These are phyloP conservation scores for Pegoplata infirma DNA, from an alignment of 2,888 invertebrate genomes.

Conservation along the genomic window DNA sequence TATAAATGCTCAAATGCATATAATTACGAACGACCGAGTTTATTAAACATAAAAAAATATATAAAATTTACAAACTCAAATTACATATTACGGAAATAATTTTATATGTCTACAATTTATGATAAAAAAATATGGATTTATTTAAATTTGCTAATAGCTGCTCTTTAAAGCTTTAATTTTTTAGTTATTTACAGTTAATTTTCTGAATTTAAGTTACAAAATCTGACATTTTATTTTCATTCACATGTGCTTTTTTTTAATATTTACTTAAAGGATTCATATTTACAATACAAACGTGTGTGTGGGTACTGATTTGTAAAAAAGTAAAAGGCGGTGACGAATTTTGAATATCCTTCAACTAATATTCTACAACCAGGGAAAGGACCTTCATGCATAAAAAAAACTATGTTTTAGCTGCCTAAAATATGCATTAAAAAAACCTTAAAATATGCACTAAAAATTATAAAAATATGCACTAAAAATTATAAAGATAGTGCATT, in stretches of 20 bases:
- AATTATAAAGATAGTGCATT: too few species aligned
- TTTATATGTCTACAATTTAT: background rate
- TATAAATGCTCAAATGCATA: background rate
- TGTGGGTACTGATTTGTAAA: too few species aligned
- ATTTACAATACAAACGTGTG: too few species aligned
- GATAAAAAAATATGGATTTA: conserved; percentile 43
- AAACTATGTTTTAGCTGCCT: too few species aligned
- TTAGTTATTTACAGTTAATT: conserved; percentile 54
- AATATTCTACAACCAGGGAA: too few species aligned
- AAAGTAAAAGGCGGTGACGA: too few species aligned
- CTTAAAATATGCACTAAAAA: too few species aligned
- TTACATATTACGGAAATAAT: conserved; percentile 24
- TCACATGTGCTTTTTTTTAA: background rate
- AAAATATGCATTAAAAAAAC: too few species aligned
- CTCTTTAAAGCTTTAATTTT: conserved; percentile 49
- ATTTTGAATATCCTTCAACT: too few species aligned
- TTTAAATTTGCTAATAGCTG: conserved; percentile 18
- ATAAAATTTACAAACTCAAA: background rate
- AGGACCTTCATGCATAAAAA: too few species aligned
- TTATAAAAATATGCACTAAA: too few species aligned
- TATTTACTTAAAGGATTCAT: background rate
- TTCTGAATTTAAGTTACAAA: conserved; percentile 45
- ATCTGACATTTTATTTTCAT: conserved; percentile 43
- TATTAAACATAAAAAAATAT: background rate
- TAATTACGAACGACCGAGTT: background rate